phyloP scores from a whole-genome alignment of 2,113 vertebrate species.

The Xenopus borealis region DNA sequence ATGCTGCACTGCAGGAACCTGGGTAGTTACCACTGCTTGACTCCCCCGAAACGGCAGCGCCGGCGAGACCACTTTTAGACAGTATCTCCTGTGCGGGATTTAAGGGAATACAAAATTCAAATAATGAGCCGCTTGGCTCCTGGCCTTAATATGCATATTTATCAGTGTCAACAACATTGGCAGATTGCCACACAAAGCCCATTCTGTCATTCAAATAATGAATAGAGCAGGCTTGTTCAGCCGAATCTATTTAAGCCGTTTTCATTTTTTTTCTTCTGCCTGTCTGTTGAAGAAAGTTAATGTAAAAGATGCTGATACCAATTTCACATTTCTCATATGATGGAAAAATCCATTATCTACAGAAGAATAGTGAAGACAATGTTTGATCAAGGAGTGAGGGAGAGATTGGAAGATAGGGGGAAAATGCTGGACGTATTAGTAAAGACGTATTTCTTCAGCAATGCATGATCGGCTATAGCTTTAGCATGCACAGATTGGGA shows the following conservation, averaged over 20 bases:
- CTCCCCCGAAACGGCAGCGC: no score
- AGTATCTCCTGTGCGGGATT: conserved; percentile 43
- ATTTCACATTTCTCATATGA: conserved; percentile 34
- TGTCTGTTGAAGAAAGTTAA: conserved; percentile 29
- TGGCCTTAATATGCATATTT: conserved; percentile 45
- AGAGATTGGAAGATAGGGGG: conserved; percentile 16
- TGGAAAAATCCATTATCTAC: conserved; percentile 53
- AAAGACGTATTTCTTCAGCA: conserved; percentile 37
- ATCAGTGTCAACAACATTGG: conserved; percentile 43
- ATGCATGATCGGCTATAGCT: conserved; percentile 36
- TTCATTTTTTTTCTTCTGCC: background rate
- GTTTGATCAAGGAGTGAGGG: conserved; percentile 46
- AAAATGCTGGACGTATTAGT: conserved; percentile 48
- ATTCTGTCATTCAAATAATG: conserved; percentile 48
- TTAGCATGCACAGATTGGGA: background rate
- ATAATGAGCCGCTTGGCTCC: conserved; percentile 26
- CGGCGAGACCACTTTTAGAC: conserved; percentile 10
- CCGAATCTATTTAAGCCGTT: conserved; percentile 48
- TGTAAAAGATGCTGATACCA: conserved; percentile 47
- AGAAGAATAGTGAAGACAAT: conserved; percentile 37
- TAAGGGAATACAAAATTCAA: conserved; percentile 1
- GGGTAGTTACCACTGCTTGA: no score
- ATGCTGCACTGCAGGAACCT: no score
- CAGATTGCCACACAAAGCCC: conserved; percentile 44
- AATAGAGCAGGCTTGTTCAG: conserved; percentile 48